Base-by-base conservation (phyloP, 2,113 vertebrate genomes). In the Lasiurus cinereus region DNA sequence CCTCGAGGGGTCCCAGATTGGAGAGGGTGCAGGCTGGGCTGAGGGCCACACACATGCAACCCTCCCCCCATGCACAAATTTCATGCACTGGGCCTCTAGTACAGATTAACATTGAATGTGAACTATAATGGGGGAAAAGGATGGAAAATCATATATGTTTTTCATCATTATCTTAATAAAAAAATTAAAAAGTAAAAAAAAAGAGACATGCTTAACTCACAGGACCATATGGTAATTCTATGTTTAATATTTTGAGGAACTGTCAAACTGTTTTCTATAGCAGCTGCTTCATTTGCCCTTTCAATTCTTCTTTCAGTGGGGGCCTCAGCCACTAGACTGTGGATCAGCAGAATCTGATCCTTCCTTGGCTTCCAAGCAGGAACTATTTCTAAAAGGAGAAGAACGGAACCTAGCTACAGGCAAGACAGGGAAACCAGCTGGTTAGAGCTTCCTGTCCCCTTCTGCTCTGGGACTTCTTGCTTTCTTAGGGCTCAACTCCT, bases 281-380 rank as follows among this genome's bases (percentile, higher is more conserved):
- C 2, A 31, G 46, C 46, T 24, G 13, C 5, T 16, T 31, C 7
- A 11, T 46, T 77, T 19, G 6, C 12, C 22, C 46, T 96, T 96
- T 94, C 90, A 69, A 50, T 96, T 96, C 84, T 92, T 56, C 27
- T 92, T 96, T 93, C 27, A 50, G 52, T 10, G 33, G 85, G 15
- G 22, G 18, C 73, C 39, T 85, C 8, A 2, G 11, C 18, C 8
- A 8, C 46, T 18, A 31, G 22, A 46, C 46, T 29, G 29, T 62
- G 66, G 21, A 5, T 96, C 72, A 96, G 83, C 91, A 95, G 80
- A 93, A 90, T 95, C 76, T 46, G 31, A 66, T 83, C 67, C 16
- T 83, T 88, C 22, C n/a, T 56, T 52, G 52, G 15, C 66, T 56
- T 94, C 69, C 46, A 85, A n/a, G 19, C 3, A 24, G 50, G 64